A percentile compares a stretch with the other conserved stretches of the same genome.
Evolutionary conservation across 2,113 vertebrate genomes (phyloP).

Genomic region (Microcebus tavaratra): DNA sequence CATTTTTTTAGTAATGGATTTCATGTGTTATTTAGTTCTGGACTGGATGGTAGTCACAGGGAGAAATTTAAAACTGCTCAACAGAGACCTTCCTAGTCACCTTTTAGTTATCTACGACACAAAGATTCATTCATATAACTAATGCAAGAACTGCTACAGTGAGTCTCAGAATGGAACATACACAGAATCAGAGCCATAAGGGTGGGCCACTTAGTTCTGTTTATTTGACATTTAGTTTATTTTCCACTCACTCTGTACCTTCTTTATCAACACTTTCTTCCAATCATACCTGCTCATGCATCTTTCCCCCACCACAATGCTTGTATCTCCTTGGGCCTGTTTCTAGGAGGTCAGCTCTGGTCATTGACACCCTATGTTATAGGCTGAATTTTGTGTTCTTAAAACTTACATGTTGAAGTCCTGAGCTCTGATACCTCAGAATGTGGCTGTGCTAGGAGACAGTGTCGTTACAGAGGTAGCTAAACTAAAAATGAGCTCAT

Average conservation of each 20-base stretch:
- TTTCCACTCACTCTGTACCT: too few species aligned
- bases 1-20: neutral
- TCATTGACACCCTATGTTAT: rapidly evolving
- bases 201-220: rapidly evolving
- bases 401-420: neutral
- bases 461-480: too few species aligned
- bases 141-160: rapidly evolving
- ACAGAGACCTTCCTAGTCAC: rapidly evolving
- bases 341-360: neutral
- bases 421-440: too few species aligned
- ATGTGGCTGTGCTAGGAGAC: neutral
- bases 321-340: neutral
- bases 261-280: neutral
- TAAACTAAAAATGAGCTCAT: neutral
- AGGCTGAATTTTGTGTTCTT: rapidly evolving
- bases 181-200: neutral
- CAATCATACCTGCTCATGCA: rapidly evolving
- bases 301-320: rapidly evolving
- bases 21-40: neutral
- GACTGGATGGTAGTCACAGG: too few species aligned
- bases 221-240: too few species aligned
- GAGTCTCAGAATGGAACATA: rapidly evolving
- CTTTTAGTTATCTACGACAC: too few species aligned
- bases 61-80: neutral
- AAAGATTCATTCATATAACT: neutral